phyloP scores from a whole-genome alignment of 1,140 invertebrate species.

The Drosophila erecta region DNA sequence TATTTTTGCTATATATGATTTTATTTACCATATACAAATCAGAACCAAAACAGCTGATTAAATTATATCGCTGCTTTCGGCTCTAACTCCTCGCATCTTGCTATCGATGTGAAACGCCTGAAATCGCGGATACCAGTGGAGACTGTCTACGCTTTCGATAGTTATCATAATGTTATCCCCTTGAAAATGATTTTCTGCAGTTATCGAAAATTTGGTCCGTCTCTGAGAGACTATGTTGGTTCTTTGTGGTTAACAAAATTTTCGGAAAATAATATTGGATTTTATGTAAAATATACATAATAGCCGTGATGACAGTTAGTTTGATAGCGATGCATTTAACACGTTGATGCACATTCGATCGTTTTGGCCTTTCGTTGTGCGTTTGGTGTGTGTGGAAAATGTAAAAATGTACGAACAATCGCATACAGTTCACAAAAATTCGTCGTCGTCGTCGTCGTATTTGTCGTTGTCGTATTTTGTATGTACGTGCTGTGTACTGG shows the following conservation, averaged over 20 bases:
- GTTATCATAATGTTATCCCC: slow-evolving; percentile 9
- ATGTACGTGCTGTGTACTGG: slow-evolving; percentile 50
- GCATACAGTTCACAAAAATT: slow-evolving; percentile 26
- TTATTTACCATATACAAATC: background rate
- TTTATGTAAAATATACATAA: slow-evolving; percentile 50
- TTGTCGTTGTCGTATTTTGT: slow-evolving; percentile 19
- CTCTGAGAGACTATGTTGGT: slow-evolving; percentile 55
- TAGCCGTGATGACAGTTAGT: slow-evolving; percentile 45
- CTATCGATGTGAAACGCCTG: background rate
- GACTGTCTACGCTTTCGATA: slow-evolving; percentile 14
- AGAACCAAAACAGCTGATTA: background rate
- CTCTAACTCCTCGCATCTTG: background rate
- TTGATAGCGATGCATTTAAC: slow-evolving; percentile 6
- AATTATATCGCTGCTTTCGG: background rate
- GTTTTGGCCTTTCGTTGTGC: slow-evolving; percentile 19
- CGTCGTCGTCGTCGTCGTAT: slow-evolving; percentile 7
- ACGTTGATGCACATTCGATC: slow-evolving; percentile 1
- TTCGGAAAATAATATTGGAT: slow-evolving; percentile 49
- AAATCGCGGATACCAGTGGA: background rate
- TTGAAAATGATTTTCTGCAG: slow-evolving; percentile 10
- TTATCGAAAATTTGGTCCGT: slow-evolving; percentile 77
- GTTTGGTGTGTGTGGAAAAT: slow-evolving; percentile 31
- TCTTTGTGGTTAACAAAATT: slow-evolving; percentile 61
- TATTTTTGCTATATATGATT: background rate
- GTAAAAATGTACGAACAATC: slow-evolving; percentile 40